A percentile compares a stretch with the other conserved stretches of the same genome.
Conservation (phyloP, 2,888 invertebrate genomes). For the Hydraecia micacea region DNA sequence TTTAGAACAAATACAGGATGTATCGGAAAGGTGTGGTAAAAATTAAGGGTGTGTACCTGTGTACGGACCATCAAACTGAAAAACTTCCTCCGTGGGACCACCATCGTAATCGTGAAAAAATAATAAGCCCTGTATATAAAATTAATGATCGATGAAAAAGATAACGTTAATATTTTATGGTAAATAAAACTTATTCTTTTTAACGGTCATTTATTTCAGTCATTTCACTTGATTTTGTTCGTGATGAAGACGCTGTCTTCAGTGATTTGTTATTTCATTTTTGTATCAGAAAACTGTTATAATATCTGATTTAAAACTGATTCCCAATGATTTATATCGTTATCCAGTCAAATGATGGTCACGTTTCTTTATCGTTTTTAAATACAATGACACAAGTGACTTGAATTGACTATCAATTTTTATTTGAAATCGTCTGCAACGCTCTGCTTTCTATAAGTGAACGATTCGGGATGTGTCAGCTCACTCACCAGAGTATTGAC, state of each 20-base stretch:
- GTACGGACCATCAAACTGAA: too few relatives aligned
- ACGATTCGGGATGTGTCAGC: background rate
- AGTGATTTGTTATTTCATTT: background rate
- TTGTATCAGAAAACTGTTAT: background rate
- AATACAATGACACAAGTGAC: background rate
- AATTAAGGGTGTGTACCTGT: background rate
- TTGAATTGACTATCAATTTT: background rate
- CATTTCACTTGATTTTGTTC: background rate
- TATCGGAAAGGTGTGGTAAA: too few relatives aligned
- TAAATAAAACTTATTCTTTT: background rate
- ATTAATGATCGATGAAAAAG: background rate
- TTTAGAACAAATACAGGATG: too few relatives aligned
- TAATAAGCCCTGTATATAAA: background rate
- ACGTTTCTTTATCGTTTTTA: background rate
- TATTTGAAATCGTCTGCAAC: background rate
- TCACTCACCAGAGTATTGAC: background rate
- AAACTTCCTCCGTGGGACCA: too few relatives aligned
- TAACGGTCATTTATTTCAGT: background rate
- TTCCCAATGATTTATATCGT: background rate
- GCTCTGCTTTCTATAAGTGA: background rate
- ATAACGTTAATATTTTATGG: background rate
- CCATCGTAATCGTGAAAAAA: background rate
- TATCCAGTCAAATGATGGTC: background rate
- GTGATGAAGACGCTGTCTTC: background rate
- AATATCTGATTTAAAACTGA: background rate